Base-by-base conservation (phyloP, 2,888 invertebrate genomes). In the Drosophila pegasa region DNA sequence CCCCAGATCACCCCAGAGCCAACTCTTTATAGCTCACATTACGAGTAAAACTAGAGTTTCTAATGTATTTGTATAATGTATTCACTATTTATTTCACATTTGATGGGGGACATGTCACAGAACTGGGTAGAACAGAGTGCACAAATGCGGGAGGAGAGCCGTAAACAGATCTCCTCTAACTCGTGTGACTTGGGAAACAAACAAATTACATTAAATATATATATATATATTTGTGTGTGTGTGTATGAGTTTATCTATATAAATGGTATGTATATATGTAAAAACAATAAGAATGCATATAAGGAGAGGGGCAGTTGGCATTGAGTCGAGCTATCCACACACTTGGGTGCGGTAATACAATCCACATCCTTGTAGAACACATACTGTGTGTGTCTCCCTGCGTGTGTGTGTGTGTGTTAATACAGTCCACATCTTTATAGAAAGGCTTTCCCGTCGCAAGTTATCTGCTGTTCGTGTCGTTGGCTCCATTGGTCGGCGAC, bases 401-500 rank as follows among this genome's bases (percentile, higher is more conserved):
- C n/a, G n/a, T 6, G 3, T 7, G 18, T 29, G 20, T 45, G 41
- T 52, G 52, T 63, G 52, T 22, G 43, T 40, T 56, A 58, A 75
- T 37, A 58, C 45, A 55, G 41, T 51, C 25, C 35, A 45, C 40
- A 55, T 31, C 2, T 10, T 35, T 9, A 29, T 16, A 22, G 3
- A 18, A 18, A 43, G 25, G 14, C n/a, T n/a, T n/a, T 7, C 33
- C 2, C 35, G 22, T 22, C 41, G 14, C 29, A 68, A 78, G 64
- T 73, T 76, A 69, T 61, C 73, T 72, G 22, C 18, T 47, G 25
- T 16, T 40, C 8, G 47, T 27, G 10, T 22, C 43, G 20, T 10
- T n/a, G 1, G 20, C 33, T 9, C 8, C 48, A 18, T 48, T 48
- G 25, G 95, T 89, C 50, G 93, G 93, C 78, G 93, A 91, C 83